These are phyloP conservation scores for Mungos mungo DNA, from an alignment of 2,113 vertebrate genomes.

Conservation along the genomic window DNA sequence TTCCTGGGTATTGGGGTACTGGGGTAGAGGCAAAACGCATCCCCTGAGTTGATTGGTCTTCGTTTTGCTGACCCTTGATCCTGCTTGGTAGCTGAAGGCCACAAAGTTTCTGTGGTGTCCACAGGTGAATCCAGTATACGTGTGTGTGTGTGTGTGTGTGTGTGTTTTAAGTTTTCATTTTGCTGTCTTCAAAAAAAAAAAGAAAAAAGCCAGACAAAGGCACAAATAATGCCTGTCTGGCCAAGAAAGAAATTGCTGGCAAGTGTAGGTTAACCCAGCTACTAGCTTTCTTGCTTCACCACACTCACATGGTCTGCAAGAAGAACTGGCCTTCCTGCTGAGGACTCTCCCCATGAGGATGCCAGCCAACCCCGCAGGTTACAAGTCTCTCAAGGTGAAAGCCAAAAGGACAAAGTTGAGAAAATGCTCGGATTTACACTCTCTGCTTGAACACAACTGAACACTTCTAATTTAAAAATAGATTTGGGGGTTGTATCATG, in stretches of 20 bases:
- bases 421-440: rapidly evolving
- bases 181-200: constrained; percentile 62
- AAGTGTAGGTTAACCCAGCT: constrained; percentile 64
- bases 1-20: constrained; percentile 10
- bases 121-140: constrained; percentile 49
- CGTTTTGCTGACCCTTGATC: constrained; percentile 56
- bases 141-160: background rate
- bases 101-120: constrained; percentile 58
- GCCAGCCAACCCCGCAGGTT: background rate
- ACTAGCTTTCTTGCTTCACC: constrained; percentile 58
- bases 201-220: constrained; percentile 78
- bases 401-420: background rate
- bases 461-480: background rate
- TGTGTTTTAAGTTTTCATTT: constrained; percentile 61
- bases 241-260: constrained; percentile 76
- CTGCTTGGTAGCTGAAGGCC: constrained; percentile 51
- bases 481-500: background rate
- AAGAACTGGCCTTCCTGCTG: background rate
- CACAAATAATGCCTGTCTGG: constrained; percentile 79
- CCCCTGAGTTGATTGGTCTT: constrained; percentile 50
- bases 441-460: rapidly evolving
- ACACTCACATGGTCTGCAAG: background rate
- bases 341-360: background rate
- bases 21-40: background rate
- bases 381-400: background rate